Base-by-base conservation (phyloP, 2,888 invertebrate genomes). In the Himalopsyche japonica region DNA sequence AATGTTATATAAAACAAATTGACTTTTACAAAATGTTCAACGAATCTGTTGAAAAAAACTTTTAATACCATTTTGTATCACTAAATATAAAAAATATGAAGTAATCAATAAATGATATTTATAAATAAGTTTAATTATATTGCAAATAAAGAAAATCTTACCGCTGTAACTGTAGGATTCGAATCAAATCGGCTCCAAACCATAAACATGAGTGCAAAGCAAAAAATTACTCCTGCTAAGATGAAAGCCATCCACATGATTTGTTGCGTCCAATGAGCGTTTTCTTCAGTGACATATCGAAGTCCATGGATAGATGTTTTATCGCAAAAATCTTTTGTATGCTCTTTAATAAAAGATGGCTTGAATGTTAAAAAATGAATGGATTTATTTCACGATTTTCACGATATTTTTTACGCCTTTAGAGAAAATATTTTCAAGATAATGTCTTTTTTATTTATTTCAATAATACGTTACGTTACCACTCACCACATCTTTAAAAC, bases 101-200 rank as follows among this genome's bases (percentile, higher is more conserved):
- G n/a, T n/a, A n/a, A n/a, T n/a, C n/a, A n/a, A n/a, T n/a, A n/a
- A n/a, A n/a, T n/a, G n/a, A n/a, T n/a, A n/a, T n/a, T n/a, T n/a
- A n/a, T n/a, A n/a, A n/a, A n/a, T n/a, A n/a, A n/a, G n/a, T n/a
- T n/a, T n/a, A n/a, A n/a, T n/a, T n/a, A n/a, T n/a, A n/a, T n/a
- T n/a, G n/a, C n/a, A n/a, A 27, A 79, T 43, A 30, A 18, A 32
- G 20, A 20, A 12, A 32, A 32, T 78, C 82, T 57, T 82, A 87
- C 87, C 7, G 88, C 88, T 7, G 88, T 88, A 12, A 89, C 88
- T 0, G 89, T 89, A 2, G 89, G 89, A 43, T 88, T 88, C 5
- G 85, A 86, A 18, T 87, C 86, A 80, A 88, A 89, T 77, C 89
- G 82, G 48, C 85, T 86, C 88, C 88, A 89, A 24, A 88, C 87